These are phyloP conservation scores for Amiota minor DNA, from an alignment of 2,888 invertebrate genomes.

Conservation along the genomic window DNA sequence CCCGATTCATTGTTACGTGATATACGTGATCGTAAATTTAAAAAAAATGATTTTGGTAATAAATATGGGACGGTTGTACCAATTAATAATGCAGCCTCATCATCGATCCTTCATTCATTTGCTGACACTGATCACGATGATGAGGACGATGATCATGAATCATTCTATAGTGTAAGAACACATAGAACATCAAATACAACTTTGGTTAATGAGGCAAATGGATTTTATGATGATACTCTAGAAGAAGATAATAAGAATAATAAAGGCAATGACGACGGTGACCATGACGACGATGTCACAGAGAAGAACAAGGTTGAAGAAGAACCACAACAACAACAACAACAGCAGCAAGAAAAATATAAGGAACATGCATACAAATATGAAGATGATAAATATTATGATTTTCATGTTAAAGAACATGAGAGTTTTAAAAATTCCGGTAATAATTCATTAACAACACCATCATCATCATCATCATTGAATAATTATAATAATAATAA, in stretches of 20 bases:
- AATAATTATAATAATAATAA: not conserved
- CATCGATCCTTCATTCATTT: not conserved
- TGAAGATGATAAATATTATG: slow-evolving; percentile 86
- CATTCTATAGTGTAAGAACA: slow-evolving; percentile 13
- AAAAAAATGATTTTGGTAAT: slow-evolving; percentile 49
- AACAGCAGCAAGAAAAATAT: slow-evolving; percentile 26
- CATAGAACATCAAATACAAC: not conserved
- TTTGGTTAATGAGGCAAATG: not conserved
- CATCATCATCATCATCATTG: not conserved
- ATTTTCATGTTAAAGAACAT: slow-evolving; percentile 85
- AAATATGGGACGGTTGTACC: slow-evolving; percentile 39
- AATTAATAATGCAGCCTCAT: not conserved
- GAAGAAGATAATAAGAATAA: slow-evolving; percentile 33
- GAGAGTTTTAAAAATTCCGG: slow-evolving; percentile 64
- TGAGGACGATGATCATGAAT: not conserved
- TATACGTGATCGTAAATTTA: slow-evolving; percentile 78
- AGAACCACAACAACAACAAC: not conserved
- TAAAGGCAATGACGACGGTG: slow-evolving; percentile 27
- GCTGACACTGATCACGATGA: not conserved
- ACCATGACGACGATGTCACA: not conserved
- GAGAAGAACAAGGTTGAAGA: not conserved
- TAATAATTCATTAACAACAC: slow-evolving; percentile 32
- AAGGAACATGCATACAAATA: slow-evolving; percentile 72
- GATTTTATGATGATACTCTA: slow-evolving; percentile 12
- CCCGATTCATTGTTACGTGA: slow-evolving; percentile 81